Base-by-base conservation (phyloP, 1,140 invertebrate genomes). In the Rhagoletis pomonella region DNA sequence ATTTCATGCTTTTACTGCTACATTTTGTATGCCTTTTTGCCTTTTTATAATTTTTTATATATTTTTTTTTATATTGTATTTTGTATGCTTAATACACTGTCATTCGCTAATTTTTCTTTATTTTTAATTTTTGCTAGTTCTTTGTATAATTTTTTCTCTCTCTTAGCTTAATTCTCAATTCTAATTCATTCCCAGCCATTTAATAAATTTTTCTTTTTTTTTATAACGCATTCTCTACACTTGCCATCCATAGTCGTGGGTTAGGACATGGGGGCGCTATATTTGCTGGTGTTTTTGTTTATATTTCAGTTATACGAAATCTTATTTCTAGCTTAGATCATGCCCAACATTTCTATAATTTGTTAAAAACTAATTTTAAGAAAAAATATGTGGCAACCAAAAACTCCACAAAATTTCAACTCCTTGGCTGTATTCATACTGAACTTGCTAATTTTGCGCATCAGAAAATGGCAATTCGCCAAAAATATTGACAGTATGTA, bases 81-180 rank as follows among this genome's bases (percentile, higher is more conserved):
- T 67, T 55, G 5, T 55, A 55, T 55, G 50, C 50, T 55, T 55
- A 55, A 9, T 47, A 44, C 42, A 47, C 10, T 73, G 39, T 17
- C 67, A 73, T 55, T 81, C 44, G 47, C 47, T 81, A 55, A 81
- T 42, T 81, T 81, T 29, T 55, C 55, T 50, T 81, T 17, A 14
- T 50, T 77, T 50, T 77, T 73, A 81, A 81, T 81, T 55, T 81
- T 81, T 55, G 73, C 73, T 81, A 81, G 55, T 73, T 55, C n/a
- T 81, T 50, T 19, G 47, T 50, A 29, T 81, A n/a, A 19, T 81
- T 81, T 67, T 81, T 55, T 19, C 47, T 10, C 47, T 10, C 29
- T 29, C 29, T 29, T 62, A 62, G 17, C 29, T 29, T 62, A 12
- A 62, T 73, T 55, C 14, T 55, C 17, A 55, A 19, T 55, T 55